Evolutionary conservation across 2,113 vertebrate species (phyloP).

Genomic region (Orientallactaga bullata): DNA sequence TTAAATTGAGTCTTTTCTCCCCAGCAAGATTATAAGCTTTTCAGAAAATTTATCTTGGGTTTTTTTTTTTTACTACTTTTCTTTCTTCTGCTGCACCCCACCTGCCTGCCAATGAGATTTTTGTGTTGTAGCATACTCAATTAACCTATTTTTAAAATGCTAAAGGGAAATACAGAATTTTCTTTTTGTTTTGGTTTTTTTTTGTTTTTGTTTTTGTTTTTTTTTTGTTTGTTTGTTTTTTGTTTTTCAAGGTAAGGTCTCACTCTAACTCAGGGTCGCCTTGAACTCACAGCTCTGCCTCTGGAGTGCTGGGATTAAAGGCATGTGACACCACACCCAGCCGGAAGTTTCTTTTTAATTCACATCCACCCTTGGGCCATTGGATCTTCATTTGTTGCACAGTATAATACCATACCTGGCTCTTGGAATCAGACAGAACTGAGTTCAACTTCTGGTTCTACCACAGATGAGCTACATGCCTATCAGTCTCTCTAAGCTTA

Average conservation of each 20-base stretch:
- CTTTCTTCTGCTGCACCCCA: not conserved
- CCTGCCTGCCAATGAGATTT: not conserved
- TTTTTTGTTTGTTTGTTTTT: too few relatives aligned
- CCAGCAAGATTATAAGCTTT: not conserved
- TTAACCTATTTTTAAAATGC: not conserved
- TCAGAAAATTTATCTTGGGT: not conserved
- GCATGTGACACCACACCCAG: too few relatives aligned
- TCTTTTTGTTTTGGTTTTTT: too few relatives aligned
- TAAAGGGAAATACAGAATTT: not conserved
- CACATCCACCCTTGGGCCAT: not conserved
- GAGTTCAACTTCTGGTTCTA: conserved; percentile 5
- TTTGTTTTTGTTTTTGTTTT: too few relatives aligned
- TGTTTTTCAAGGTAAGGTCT: too few relatives aligned
- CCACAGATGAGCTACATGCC: not conserved
- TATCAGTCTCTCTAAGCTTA: not conserved
- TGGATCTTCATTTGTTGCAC: not conserved
- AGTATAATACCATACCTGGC: not conserved
- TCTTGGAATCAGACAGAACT: conserved; percentile 8
- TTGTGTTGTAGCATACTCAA: not conserved
- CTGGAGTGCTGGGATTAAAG: too few relatives aligned
- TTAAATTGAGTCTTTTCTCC: not conserved
- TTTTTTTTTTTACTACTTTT: not conserved
- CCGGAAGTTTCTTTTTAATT: not conserved
- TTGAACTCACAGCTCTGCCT: too few relatives aligned
- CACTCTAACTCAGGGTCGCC: too few relatives aligned